Conservation (phyloP, 2,797 vertebrate genomes). For the Periophthalmus magnuspinnatus region DNA sequence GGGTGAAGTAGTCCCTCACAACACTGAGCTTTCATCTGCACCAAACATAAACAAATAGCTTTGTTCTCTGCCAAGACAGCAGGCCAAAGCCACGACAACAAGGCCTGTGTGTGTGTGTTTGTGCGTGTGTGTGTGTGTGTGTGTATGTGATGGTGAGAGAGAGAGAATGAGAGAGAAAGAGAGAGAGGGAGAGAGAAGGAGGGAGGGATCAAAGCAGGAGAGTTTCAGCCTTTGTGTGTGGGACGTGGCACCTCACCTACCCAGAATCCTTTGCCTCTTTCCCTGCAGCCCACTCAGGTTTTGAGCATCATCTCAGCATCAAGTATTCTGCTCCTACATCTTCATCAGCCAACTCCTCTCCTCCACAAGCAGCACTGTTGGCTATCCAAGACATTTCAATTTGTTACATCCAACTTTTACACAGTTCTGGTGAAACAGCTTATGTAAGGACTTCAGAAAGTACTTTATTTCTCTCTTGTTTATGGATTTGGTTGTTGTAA, state of each 20-base stretch:
- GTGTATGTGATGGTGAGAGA: constrained; percentile 1
- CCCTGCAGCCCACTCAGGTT: constrained; percentile 66
- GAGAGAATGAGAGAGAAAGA: constrained; percentile 19
- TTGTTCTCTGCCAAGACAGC: constrained; percentile 67
- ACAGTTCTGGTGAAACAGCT: constrained; percentile 7
- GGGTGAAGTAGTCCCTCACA: constrained; percentile 49
- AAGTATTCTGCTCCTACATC: constrained; percentile 33
- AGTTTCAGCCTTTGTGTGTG: constrained; percentile 68
- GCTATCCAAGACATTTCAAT: constrained; percentile 29
- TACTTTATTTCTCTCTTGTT: background rate
- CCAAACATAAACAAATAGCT: constrained; percentile 60
- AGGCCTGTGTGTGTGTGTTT: constrained; percentile 33
- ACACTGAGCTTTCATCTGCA: constrained; percentile 66
- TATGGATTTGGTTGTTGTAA: background rate
- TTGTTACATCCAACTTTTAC: constrained; percentile 8
- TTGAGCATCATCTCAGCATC: constrained; percentile 53
- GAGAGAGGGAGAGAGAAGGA: constrained; percentile 32
- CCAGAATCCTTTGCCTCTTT: constrained; percentile 71
- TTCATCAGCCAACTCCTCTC: constrained; percentile 50
- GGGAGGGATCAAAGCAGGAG: constrained; percentile 61
- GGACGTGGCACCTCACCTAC: constrained; percentile 72
- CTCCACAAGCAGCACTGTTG: constrained; percentile 30
- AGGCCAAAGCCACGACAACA: constrained; percentile 56
- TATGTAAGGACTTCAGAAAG: background rate
- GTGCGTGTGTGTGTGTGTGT: constrained; percentile 16